These are phyloP conservation scores for Spodoptera littoralis DNA, from an alignment of 2,888 invertebrate species.

Conservation along the genomic window DNA sequence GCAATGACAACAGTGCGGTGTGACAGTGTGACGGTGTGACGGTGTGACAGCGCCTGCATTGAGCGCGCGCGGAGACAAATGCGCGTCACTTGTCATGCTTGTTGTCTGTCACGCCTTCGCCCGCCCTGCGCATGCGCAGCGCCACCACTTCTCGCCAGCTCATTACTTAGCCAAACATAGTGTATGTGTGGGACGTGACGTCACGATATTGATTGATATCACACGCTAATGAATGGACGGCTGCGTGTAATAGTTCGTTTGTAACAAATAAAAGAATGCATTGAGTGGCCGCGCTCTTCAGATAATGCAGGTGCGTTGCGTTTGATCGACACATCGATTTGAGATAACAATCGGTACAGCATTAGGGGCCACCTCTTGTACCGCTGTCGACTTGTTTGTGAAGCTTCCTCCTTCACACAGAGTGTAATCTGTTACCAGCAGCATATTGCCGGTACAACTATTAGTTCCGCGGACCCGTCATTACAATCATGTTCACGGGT, in stretches of 20 bases:
- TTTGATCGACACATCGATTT: constrained; percentile 47
- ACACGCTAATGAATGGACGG: constrained; percentile 49
- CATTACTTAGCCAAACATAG: constrained; percentile 15
- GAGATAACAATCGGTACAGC: constrained; percentile 34
- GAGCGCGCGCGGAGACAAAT: constrained; percentile 32
- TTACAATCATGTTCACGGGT: no score
- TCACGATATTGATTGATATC: constrained; percentile 35
- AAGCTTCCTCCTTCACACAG: constrained; percentile 8
- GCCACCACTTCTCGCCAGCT: background rate
- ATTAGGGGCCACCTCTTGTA: constrained; percentile 43
- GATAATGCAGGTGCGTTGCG: constrained; percentile 7
- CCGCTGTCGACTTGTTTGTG: constrained; percentile 41
- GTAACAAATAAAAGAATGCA: constrained; percentile 51
- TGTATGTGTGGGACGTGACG: background rate
- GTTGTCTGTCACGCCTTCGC: constrained; percentile 37
- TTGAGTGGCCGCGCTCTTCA: constrained; percentile 49
- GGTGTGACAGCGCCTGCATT: background rate
- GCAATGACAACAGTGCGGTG: no score
- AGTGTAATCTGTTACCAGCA: no score
- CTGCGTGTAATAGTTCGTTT: constrained; percentile 43
- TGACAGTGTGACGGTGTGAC: no score
- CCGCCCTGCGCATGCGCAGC: constrained; percentile 6
- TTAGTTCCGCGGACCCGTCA: no score
- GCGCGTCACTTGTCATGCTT: constrained; percentile 50
- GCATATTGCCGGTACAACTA: no score